Base-by-base conservation (phyloP, 2,888 invertebrate species). In the Camptogramma bilineatum region DNA sequence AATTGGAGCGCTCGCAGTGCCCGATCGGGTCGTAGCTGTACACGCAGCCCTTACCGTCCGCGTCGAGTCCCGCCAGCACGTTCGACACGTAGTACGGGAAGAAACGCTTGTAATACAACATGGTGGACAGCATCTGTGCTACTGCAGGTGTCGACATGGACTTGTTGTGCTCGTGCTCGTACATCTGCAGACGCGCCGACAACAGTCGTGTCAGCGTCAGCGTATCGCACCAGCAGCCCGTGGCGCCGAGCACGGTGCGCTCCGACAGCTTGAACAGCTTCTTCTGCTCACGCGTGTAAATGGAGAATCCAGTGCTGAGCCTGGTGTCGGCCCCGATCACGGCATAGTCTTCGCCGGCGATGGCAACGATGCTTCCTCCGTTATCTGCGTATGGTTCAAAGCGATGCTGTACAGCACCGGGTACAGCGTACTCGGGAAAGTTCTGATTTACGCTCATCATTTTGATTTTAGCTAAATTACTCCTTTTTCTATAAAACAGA, bases 11-110 rank as follows among this genome's bases (percentile, higher is more conserved):
- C 85, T 99, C 99, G 78, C 97, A 97, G 80, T 98, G 98, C 0
- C 99, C 99, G 72, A 99, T 97, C 0, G 99, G 99, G 87, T 99
- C 99, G 85, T 99, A 99, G 80, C 97, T 97, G 91, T 96, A 99
- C 7, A 99, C 97, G 75, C 97, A 97, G 8, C 99, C 99, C 83
- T 97, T 97, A 2, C 99, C 99, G 69, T 99, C 96, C 31, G 95
- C 95, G 89, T 99, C 99, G 58, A 99, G 85, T 0, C 99, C 99
- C 55, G 97, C 99, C 59, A 99, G 90, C 52, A 99, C 95, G 83
- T 99, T 99, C 28, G 98, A 97, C 19, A 99, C 97, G 83, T 99
- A 99, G 87, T 99, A 99, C 0, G 99, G 99, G 90, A 99, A 99
- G 91, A 99, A 99, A 62, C 99, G 95, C 78, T 98, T 97, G 86